Evolutionary conservation across 2,888 invertebrate genomes (phyloP).

Genomic region (Xestia xanthographa): DNA sequence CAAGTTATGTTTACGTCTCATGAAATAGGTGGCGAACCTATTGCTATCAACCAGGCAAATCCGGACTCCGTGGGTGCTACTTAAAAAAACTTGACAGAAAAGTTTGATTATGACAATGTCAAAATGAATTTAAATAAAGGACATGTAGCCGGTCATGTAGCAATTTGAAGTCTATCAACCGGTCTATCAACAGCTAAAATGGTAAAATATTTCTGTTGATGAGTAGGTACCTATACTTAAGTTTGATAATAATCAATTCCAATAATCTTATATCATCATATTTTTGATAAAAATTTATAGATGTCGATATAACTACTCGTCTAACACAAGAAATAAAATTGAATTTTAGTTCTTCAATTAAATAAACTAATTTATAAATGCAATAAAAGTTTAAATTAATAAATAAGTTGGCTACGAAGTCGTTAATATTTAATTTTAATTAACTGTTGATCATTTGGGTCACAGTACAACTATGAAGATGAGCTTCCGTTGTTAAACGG

Average conservation of each 20-base stretch:
- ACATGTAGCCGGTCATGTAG: neutral
- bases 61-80: too few relatives aligned
- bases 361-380: constrained; percentile 32
- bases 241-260: constrained; percentile 11
- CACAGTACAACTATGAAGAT: constrained; percentile 8
- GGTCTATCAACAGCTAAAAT: neutral
- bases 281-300: constrained; percentile 18
- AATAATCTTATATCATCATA: constrained; percentile 9
- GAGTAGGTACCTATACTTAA: neutral
- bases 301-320: neutral
- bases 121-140: neutral
- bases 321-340: constrained; percentile 17
- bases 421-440: constrained; percentile 40
- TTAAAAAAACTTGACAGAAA: neutral
- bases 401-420: constrained; percentile 9
- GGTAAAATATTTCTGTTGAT: neutral
- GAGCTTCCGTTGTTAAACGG: neutral
- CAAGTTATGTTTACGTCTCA: neutral
- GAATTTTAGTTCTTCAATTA: constrained; percentile 27
- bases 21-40: too few relatives aligned
- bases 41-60: neutral
- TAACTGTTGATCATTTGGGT: constrained; percentile 13
- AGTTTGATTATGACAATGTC: neutral
- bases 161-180: neutral
- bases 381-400: constrained; percentile 32